Base-by-base conservation (phyloP, 2,888 invertebrate genomes). In the Neoitamus cyanurus region DNA sequence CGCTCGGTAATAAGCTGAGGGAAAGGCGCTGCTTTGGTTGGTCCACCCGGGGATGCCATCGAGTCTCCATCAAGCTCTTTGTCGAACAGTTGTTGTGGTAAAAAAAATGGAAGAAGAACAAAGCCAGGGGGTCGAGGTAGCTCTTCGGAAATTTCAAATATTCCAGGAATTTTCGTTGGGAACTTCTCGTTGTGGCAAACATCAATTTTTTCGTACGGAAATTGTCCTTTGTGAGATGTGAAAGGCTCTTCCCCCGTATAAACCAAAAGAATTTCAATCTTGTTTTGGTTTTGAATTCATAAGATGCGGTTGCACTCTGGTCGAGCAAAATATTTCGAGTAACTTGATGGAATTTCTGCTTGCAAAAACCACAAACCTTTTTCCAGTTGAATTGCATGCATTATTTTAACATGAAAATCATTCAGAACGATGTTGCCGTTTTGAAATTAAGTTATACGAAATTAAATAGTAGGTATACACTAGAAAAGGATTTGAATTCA, bases 141-240 rank as follows among this genome's bases (percentile, higher is more conserved):
- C 30, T 70, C 58, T 58, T 25, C 30, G 70, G 6, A 70, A 30
- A 70, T 70, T 30, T 25, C 28, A 31, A 30, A 25, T 34, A 70
- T 70, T 34, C 70, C 30, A 34, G 70, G 70, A 70, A 70, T 70
- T 30, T 42, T 34, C 70, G 70, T 31, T 70, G 70, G 70, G 70
- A 70, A 70, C 70, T 70, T 25, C 25, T 30, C 11, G 70, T 28
- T 70, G 70, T 13, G 34, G 70, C 20, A 2, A 34, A 4, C 70
- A 15, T 6, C n/a, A 70, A 30, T 70, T 30, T 70, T n/a, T 70
- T 70, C 25, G 15, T 70, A 30, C 34, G 70, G 77, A 77, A 42
- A 77, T 42, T 77, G 77, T 77, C 77, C 77, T 77, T 77, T 77
- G 31, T 77, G 46, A 42, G 37, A 77, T 42, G 77, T 77, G 77